phyloP scores from a whole-genome alignment of 2,888 invertebrate genomes.

The Eupithecia exiguata region DNA sequence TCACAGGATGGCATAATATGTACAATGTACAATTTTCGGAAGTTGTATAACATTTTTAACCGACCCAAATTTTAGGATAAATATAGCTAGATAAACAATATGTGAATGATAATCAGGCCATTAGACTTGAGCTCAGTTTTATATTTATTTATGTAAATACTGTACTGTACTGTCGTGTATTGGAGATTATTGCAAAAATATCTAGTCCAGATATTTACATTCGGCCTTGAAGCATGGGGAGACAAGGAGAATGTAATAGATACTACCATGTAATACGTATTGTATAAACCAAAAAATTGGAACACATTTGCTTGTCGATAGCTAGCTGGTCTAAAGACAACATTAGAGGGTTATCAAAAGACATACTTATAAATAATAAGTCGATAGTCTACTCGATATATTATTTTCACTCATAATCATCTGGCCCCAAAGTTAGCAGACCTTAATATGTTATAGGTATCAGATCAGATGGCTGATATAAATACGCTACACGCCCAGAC shows the following conservation, averaged over 20 bases:
- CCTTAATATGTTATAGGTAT: too few relatives aligned
- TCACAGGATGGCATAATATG: background rate
- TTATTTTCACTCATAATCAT: too few relatives aligned
- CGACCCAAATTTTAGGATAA: background rate
- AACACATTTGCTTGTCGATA: background rate
- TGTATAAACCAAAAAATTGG: background rate
- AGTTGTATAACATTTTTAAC: background rate
- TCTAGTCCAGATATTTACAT: constrained; percentile 13
- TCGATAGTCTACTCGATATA: too few relatives aligned
- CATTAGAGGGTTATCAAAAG: background rate
- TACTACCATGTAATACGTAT: background rate
- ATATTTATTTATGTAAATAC: constrained; percentile 13
- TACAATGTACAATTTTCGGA: too few relatives aligned
- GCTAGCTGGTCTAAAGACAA: background rate
- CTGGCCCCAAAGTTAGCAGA: too few relatives aligned
- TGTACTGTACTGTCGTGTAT: background rate
- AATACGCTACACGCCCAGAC: too few relatives aligned
- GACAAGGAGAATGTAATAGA: background rate
- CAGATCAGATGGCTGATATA: too few relatives aligned
- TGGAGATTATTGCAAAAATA: constrained; percentile 13
- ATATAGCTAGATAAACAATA: background rate
- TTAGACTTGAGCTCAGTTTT: background rate
- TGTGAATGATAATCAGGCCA: too few relatives aligned
- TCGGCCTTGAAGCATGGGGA: background rate
- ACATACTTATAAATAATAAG: too few relatives aligned